phyloP scores from a whole-genome alignment of 2,113 vertebrate genomes.

The Hymenochirus boettgeri region DNA sequence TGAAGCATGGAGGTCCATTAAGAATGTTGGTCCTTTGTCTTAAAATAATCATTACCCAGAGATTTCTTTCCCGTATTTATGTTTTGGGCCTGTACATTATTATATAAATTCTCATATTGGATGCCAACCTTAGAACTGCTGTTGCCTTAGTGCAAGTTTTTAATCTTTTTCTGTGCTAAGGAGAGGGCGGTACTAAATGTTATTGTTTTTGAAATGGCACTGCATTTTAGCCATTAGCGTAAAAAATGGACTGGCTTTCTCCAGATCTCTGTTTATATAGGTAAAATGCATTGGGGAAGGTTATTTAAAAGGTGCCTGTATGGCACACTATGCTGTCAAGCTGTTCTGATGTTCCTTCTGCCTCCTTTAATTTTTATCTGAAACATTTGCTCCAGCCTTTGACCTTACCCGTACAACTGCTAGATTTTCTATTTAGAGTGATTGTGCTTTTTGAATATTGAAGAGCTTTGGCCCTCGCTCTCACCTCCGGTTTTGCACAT shows the following conservation, averaged over 20 bases:
- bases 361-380: neutral
- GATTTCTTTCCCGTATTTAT: too few relatives aligned
- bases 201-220: neutral
- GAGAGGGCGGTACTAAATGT: too few relatives aligned
- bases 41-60: too few relatives aligned
- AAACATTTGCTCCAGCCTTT: neutral
- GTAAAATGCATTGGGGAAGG: neutral
- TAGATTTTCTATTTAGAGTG: neutral
- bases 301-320: constrained; percentile 11
- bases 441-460: neutral
- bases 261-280: constrained; percentile 1
- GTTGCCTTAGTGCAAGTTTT: too few relatives aligned
- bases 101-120: too few relatives aligned
- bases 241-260: neutral
- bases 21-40: too few relatives aligned
- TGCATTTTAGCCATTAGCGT: constrained; percentile 12
- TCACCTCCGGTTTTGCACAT: too few relatives aligned
- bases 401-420: neutral
- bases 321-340: constrained; percentile 4
- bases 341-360: neutral
- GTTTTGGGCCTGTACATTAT: too few relatives aligned
- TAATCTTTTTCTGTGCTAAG: too few relatives aligned
- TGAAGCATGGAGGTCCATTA: too few relatives aligned
- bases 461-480: too few relatives aligned
- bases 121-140: too few relatives aligned